Percentiles rank a stretch among this genome's conserved stretches.
Conservation (phyloP, 2,888 invertebrate genomes). For the Parascotia fuliginaria region DNA sequence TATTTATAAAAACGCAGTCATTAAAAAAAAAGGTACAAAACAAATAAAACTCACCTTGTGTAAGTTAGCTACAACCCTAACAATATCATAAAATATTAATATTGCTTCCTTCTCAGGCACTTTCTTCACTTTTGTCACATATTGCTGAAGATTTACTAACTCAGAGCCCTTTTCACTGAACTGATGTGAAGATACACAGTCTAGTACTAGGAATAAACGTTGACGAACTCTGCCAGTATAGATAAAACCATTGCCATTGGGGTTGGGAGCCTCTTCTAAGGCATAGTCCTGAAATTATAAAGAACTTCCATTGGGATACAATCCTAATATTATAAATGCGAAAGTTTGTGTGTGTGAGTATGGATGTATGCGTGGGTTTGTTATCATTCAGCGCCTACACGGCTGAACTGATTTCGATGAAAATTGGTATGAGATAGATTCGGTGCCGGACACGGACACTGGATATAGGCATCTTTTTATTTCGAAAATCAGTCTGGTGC, state of each 20-base stretch:
- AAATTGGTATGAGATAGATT: too few species aligned
- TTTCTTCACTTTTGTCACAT: slow-evolving; percentile 91
- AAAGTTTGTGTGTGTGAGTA: too few species aligned
- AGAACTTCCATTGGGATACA: not conserved
- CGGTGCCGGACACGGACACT: too few species aligned
- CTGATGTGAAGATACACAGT: slow-evolving; percentile 90
- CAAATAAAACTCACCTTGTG: slow-evolving; percentile 85
- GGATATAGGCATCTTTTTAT: too few species aligned
- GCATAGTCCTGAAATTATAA: slow-evolving; percentile 87
- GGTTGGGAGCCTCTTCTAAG: slow-evolving; percentile 86
- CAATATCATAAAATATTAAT: slow-evolving; percentile 90
- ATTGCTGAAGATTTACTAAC: slow-evolving; percentile 89
- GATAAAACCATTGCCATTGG: slow-evolving; percentile 74
- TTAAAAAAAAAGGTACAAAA: not conserved
- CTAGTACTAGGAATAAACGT: slow-evolving; percentile 89
- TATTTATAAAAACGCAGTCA: not conserved
- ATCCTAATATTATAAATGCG: too few species aligned
- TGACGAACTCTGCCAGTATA: slow-evolving; percentile 86
- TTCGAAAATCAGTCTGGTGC: too few species aligned
- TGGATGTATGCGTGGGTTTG: too few species aligned
- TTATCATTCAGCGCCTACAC: too few species aligned
- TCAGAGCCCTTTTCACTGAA: slow-evolving; percentile 83
- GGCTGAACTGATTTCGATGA: too few species aligned
- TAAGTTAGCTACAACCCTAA: slow-evolving; percentile 89
- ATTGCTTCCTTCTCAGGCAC: slow-evolving; percentile 90